Conservation (phyloP, 2,113 vertebrate genomes). For the Rhipidura dahli region DNA sequence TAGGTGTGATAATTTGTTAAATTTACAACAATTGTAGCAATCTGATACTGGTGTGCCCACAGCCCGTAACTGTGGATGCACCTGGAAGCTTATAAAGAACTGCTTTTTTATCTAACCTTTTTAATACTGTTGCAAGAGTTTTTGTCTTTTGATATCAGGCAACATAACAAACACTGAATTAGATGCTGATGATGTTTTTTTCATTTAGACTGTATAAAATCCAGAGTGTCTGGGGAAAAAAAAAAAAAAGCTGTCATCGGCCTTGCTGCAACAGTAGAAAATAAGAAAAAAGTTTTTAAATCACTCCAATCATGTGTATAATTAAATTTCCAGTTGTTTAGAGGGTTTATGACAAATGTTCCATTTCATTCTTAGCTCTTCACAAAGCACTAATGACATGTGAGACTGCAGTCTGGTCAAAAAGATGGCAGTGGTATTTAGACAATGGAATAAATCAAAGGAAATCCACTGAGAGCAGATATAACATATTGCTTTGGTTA, state of each 20-base stretch:
- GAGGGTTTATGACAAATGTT: background rate
- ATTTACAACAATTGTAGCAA: background rate
- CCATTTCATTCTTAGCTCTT: background rate
- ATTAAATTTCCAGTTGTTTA: background rate
- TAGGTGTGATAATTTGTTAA: background rate
- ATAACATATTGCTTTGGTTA: background rate
- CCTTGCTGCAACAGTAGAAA: background rate
- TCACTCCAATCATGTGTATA: background rate
- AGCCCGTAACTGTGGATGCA: background rate
- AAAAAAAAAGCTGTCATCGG: background rate
- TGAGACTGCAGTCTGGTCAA: background rate
- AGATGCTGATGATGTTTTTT: background rate
- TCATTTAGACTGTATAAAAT: background rate
- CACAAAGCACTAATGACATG: background rate
- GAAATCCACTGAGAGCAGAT: background rate
- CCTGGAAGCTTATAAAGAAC: background rate
- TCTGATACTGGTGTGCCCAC: rapidly evolving
- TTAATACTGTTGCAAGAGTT: background rate
- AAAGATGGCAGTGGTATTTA: background rate
- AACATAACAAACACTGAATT: background rate
- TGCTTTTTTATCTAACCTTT: background rate
- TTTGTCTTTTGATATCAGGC: background rate
- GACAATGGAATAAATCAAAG: background rate
- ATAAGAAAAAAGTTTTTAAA: background rate
- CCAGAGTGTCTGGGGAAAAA: background rate